Evolutionary conservation across 2,888 invertebrate species (phyloP), one percentile per base, ranked within the genome.

Genomic region (Euzophera pinguis): DNA sequence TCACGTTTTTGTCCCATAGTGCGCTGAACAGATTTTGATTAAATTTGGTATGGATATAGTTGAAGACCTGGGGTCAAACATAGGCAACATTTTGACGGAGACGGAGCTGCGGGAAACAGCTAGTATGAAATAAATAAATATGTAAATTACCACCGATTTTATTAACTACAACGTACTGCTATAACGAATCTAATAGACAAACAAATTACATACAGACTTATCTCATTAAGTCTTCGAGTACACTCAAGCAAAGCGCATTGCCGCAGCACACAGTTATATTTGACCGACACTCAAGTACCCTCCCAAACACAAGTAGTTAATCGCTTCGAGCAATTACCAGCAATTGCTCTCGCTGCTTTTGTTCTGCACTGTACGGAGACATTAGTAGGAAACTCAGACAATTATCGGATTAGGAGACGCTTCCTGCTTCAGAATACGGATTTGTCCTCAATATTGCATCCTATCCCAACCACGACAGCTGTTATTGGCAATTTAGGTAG

Each of bases 401-500:
- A 87, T 88, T 88, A 87, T 79, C 80, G 79, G 81, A 83, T 87
- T 81, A 86, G 77, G 69, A 69, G 67, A 69, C 61, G 65, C 76
- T 81, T 87, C 86, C 88, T 80, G 76, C 65, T 60, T 64, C 63
- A 39, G 49, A 45, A 56, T 56, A 55, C 60, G 60, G 64, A 65
- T 65, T 67, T 65, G 57, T 41, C 43, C 53, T 48, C 51, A 59
- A 58, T 61, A 52, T 50, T 47, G 37, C 53, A 55, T 56, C 56
- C 54, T 57, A 56, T 57, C 53, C 48, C 47, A 7, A 32, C 43
- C 27, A 45, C n/a, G n/a, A n/a, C 12, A 35, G 41, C 29, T 43
- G 37, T 37, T 37, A 47, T 47, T 13, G 43, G 14, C 12, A 22
- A 22, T 35, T 10, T 37, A 8, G 22, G 22, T 22, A 22, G 22